These are phyloP conservation scores for Hydractinia symbiolongicarpus DNA, from an alignment of 30 jellyfish, hydroid and myxozoan genomes.

Conservation along the genomic window DNA sequence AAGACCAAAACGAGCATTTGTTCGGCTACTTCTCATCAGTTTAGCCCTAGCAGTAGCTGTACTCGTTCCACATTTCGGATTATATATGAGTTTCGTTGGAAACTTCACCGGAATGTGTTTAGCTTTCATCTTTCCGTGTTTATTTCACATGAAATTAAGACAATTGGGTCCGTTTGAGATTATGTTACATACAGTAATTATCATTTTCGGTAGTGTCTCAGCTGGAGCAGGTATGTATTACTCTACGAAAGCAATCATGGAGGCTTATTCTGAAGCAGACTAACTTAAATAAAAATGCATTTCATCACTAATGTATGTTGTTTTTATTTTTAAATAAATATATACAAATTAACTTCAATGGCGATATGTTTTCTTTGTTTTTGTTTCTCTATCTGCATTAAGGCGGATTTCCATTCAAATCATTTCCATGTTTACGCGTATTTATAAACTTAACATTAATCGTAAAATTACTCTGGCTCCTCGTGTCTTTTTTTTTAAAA, in stretches of 20 bases:
- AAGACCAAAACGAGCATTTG: constrained; percentile 58
- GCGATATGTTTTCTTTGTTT: no score
- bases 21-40: constrained; percentile 57
- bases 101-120: constrained; percentile 96
- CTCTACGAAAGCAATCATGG: constrained; percentile 83
- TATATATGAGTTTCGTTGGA: constrained; percentile 96
- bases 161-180: constrained; percentile 58
- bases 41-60: constrained; percentile 88
- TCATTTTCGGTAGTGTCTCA: constrained; percentile 80
- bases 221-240: constrained; percentile 97
- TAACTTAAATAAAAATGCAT: not conserved
- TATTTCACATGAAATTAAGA: constrained; percentile 83
- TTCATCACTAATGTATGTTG: no score
- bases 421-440: no score
- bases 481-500: no score
- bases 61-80: constrained; percentile 93
- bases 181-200: constrained; percentile 57
- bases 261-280: constrained; percentile 76
- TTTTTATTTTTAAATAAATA: no score
- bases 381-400: no score
- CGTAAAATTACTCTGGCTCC: no score
- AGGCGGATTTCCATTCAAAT: no score
- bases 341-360: no score
- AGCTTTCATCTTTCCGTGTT: constrained; percentile 89
- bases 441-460: no score